phyloP scores from a whole-genome alignment of 2,113 vertebrate species.

The Galeopterus variegatus region DNA sequence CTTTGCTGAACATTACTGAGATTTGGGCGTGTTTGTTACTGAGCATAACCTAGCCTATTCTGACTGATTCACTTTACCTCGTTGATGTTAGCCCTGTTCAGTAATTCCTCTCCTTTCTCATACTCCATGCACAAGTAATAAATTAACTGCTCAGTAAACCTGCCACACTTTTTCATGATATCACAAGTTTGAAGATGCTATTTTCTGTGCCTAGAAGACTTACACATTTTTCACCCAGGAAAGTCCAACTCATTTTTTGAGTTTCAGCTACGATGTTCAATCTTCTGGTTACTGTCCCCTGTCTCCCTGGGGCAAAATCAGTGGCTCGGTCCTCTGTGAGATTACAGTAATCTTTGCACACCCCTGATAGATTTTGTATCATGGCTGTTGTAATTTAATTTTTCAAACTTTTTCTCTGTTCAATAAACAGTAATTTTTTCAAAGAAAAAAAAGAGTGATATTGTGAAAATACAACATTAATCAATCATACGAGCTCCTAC shows the following conservation, averaged over 20 bases:
- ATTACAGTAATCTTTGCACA: not conserved
- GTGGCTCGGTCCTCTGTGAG: not conserved
- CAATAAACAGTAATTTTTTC: not conserved
- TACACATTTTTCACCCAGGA: not conserved
- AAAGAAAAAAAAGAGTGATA: not conserved
- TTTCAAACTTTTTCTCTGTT: not conserved
- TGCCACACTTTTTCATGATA: not conserved
- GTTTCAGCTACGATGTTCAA: conserved; percentile 25
- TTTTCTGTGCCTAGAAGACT: not conserved
- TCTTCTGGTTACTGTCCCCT: not conserved
- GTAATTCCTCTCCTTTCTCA: not conserved
- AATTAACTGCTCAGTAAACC: not conserved
- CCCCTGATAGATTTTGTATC: not conserved
- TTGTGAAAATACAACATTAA: conserved; percentile 33
- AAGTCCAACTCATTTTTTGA: not conserved
- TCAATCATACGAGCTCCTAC: not conserved
- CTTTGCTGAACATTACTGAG: not conserved
- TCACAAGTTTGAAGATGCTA: not conserved
- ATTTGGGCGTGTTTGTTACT: not conserved
- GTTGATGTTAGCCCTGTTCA: not conserved
- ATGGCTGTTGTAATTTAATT: not conserved
- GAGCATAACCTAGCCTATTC: not conserved
- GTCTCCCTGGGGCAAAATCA: not conserved
- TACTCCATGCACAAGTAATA: no score
- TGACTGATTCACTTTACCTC: not conserved